phyloP scores from a whole-genome alignment of 2,113 vertebrate species.

The Prolemur simus region DNA sequence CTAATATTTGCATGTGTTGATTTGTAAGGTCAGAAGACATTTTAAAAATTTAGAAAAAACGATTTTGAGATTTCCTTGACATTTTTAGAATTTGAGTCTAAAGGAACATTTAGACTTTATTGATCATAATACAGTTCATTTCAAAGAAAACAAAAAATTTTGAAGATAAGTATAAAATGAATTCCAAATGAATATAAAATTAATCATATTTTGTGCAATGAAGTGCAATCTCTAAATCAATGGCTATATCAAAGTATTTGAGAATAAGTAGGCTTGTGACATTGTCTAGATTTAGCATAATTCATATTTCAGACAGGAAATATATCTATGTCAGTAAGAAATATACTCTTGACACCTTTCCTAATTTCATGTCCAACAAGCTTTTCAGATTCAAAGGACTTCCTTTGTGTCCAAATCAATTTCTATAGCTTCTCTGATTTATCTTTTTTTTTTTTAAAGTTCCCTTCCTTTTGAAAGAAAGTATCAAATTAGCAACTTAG shows the following conservation, averaged over 20 bases:
- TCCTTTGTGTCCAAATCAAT: background rate
- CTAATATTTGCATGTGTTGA: background rate
- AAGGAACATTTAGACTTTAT: background rate
- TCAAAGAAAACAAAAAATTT: background rate
- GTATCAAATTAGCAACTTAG: conserved; percentile 12
- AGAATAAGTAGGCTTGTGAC: background rate
- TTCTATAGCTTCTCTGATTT: conserved; percentile 40
- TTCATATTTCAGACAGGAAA: background rate
- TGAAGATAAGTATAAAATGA: background rate
- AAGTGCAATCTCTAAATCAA: background rate
- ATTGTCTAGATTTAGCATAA: background rate
- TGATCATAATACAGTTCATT: background rate
- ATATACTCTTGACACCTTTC: background rate
- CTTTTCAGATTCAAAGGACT: background rate
- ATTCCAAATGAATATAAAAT: background rate
- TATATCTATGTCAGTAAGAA: background rate
- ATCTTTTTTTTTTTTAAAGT: background rate
- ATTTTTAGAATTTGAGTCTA: background rate
- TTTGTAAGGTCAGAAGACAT: background rate
- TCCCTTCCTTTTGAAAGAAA: background rate
- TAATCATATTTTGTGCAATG: background rate
- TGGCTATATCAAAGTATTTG: background rate
- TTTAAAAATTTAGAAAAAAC: conserved; percentile 36
- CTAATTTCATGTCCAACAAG: background rate
- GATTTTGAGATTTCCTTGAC: background rate